Conservation (phyloP, 2,113 vertebrate species). For the Bombycilla garrulus region DNA sequence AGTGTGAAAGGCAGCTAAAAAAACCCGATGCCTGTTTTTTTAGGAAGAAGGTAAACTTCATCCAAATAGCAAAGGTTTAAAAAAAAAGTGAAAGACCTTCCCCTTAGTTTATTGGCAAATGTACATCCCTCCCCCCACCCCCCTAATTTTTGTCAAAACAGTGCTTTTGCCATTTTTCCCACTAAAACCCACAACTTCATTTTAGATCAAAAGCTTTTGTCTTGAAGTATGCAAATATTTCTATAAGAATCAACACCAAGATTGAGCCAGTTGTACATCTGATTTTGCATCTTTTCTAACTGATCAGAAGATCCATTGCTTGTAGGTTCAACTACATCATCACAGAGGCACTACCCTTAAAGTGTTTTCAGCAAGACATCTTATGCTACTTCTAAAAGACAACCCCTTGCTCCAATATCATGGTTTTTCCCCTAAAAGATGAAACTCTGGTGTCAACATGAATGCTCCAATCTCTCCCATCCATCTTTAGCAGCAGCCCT, state of each 20-base stretch:
- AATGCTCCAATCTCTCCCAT: background rate
- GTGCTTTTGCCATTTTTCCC: background rate
- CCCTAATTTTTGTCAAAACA: background rate
- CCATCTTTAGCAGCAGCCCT: background rate
- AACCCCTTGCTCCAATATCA: background rate
- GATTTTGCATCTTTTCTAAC: background rate
- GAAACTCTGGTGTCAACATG: background rate
- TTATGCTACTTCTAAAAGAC: background rate
- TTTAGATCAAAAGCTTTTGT: background rate
- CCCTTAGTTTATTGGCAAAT: background rate
- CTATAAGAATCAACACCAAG: background rate
- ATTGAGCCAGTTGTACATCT: background rate
- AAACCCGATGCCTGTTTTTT: background rate
- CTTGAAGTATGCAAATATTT: background rate
- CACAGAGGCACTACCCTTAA: background rate
- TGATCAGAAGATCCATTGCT: background rate
- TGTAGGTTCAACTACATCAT: background rate
- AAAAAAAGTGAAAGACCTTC: background rate
- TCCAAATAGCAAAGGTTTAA: background rate
- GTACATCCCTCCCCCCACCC: fast-evolving
- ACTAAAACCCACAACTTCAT: background rate
- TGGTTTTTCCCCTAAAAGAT: background rate
- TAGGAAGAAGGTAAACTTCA: background rate
- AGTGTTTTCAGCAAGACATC: background rate
- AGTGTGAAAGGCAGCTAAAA: background rate